Evolutionary conservation across 2,888 invertebrate genomes (phyloP).

Genomic region (Cordilura impudica): DNA sequence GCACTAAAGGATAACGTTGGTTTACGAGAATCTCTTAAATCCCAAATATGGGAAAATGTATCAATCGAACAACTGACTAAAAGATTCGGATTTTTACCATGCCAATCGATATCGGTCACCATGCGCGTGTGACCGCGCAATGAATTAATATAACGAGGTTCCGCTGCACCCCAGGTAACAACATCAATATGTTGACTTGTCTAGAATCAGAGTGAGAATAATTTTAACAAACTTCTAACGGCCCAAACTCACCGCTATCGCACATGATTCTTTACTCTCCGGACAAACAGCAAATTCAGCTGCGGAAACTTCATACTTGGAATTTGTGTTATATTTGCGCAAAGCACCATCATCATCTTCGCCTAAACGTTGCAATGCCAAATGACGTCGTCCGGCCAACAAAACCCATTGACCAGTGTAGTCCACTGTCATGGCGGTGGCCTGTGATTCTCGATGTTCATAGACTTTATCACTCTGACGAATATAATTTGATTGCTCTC

Average conservation of each 20-base stretch:
- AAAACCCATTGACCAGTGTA: conserved; percentile 89
- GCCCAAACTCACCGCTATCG: conserved; percentile 86
- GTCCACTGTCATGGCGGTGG: conserved; percentile 92
- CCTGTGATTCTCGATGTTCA: conserved; percentile 92
- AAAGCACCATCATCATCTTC: conserved; percentile 79
- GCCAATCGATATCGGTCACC: conserved; percentile 95
- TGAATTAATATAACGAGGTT: conserved; percentile 85
- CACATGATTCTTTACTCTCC: conserved; percentile 88
- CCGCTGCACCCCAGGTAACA: conserved; percentile 86
- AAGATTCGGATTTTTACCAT: conserved; percentile 85
- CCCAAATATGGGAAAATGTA: conserved; percentile 96
- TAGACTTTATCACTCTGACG: conserved; percentile 74
- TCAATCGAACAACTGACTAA: conserved; percentile 95
- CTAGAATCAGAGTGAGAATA: conserved; percentile 77
- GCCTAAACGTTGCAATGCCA: conserved; percentile 85
- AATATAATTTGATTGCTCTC: conserved; percentile 71
- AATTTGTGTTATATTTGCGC: conserved; percentile 89
- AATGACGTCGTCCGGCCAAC: conserved; percentile 88
- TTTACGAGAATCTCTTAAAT: conserved; percentile 89
- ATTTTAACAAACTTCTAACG: background rate
- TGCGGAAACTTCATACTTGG: conserved; percentile 94
- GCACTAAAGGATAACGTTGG: conserved; percentile 91
- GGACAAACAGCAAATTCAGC: conserved; percentile 94
- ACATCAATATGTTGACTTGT: conserved; percentile 93
- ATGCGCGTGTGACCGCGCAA: conserved; percentile 90